These are phyloP conservation scores for Ephialtes manifestator DNA, from an alignment of 2,888 invertebrate genomes.

Conservation along the genomic window DNA sequence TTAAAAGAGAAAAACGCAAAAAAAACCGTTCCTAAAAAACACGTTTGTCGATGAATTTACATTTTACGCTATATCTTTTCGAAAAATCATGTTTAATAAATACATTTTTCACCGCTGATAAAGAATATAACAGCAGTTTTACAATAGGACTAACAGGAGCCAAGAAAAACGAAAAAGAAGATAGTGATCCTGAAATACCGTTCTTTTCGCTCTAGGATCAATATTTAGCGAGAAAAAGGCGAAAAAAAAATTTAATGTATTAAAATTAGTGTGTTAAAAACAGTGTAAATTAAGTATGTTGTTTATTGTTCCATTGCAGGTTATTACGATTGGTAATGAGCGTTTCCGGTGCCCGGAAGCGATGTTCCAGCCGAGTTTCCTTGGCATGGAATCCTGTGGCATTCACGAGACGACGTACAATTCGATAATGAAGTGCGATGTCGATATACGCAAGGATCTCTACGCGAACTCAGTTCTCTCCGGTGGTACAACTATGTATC, in stretches of 20 bases:
- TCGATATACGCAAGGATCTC: slow-evolving; percentile 88
- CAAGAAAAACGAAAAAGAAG: too few relatives aligned
- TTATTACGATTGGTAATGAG: slow-evolving; percentile 87
- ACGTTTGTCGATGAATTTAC: too few relatives aligned
- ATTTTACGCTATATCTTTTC: too few relatives aligned
- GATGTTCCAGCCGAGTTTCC: slow-evolving; percentile 87
- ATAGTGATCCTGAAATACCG: too few relatives aligned
- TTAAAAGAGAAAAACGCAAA: too few relatives aligned
- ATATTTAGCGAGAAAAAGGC: too few relatives aligned
- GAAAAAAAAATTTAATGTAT: slow-evolving; percentile 18
- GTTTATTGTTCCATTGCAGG: slow-evolving; percentile 77
- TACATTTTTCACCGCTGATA: too few relatives aligned
- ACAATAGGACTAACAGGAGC: too few relatives aligned
- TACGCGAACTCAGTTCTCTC: slow-evolving; percentile 88
- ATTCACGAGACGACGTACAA: slow-evolving; percentile 88
- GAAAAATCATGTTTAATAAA: too few relatives aligned
- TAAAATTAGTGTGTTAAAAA: not conserved
- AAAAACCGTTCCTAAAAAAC: too few relatives aligned
- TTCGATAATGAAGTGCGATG: slow-evolving; percentile 89
- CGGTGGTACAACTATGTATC: slow-evolving; percentile 88
- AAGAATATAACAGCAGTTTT: too few relatives aligned
- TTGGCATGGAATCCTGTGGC: slow-evolving; percentile 87
- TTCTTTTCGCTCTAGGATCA: too few relatives aligned
- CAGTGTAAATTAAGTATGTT: not conserved
- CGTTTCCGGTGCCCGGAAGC: slow-evolving; percentile 87